These are phyloP conservation scores for Grantiella picta DNA, from an alignment of 2,113 vertebrate genomes.

Conservation along the genomic window DNA sequence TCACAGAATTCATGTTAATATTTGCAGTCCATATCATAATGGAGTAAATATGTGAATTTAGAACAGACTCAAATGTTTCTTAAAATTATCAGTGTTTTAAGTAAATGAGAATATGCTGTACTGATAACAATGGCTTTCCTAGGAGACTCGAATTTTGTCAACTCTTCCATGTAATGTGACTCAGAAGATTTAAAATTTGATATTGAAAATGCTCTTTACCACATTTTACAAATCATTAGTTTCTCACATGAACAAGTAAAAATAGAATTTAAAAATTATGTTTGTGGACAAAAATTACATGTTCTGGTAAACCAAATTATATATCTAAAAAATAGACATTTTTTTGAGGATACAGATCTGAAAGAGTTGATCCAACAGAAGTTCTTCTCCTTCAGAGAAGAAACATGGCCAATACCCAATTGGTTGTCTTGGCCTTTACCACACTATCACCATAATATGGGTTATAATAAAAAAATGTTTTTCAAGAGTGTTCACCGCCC, in stretches of 20 bases:
- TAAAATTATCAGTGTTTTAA: not conserved
- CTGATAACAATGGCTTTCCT: not conserved
- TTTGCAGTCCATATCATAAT: not conserved
- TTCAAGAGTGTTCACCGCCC: not conserved
- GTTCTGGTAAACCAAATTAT: not conserved
- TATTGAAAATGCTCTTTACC: not conserved
- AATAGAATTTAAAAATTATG: not conserved
- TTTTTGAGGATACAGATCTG: not conserved
- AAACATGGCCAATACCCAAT: not conserved
- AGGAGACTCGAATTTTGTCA: not conserved
- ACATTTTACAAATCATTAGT: not conserved
- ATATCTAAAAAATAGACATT: not conserved
- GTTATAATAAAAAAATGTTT: not conserved
- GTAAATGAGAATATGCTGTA: not conserved
- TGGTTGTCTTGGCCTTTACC: not conserved
- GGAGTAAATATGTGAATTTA: not conserved
- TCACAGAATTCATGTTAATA: not conserved
- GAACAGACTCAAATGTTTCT: not conserved
- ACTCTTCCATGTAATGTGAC: not conserved
- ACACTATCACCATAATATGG: not conserved
- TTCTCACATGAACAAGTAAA: not conserved
- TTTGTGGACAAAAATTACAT: not conserved
- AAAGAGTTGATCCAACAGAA: not conserved
- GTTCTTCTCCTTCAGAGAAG: not conserved
- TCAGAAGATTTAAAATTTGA: not conserved